Conservation (phyloP, 2,113 vertebrate species). For the Murina feae region DNA sequence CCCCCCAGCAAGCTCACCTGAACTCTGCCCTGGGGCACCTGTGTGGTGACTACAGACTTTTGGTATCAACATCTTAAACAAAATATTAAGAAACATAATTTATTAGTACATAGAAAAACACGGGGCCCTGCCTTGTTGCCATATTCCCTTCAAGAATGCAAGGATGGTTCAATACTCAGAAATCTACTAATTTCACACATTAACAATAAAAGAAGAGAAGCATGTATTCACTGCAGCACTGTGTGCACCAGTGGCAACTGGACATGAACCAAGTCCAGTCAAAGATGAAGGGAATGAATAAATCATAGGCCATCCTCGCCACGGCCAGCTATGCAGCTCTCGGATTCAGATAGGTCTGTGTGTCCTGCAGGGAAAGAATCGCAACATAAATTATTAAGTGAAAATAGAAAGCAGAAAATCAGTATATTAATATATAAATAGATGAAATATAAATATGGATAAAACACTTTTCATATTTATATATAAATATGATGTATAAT, state of each 20-base stretch:
- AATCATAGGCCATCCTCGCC: accelerated
- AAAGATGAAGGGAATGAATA: no score
- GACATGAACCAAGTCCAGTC: background rate
- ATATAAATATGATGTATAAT: conserved; percentile 28
- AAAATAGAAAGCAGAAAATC: conserved; percentile 24
- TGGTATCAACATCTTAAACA: no score
- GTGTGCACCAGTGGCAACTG: accelerated
- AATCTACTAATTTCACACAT: accelerated
- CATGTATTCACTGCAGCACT: accelerated
- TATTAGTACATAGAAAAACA: background rate
- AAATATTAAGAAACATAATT: background rate
- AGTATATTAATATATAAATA: background rate
- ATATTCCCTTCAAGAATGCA: background rate
- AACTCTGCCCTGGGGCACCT: background rate
- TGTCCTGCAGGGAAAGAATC: background rate
- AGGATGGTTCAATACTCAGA: background rate
- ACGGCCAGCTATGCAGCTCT: accelerated
- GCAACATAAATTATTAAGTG: conserved; percentile 41
- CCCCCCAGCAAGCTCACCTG: no score
- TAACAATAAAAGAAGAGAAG: background rate
- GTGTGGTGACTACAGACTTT: background rate
- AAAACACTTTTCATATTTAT: conserved; percentile 2
- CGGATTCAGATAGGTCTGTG: accelerated
- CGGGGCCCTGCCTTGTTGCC: accelerated
- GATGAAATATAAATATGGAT: background rate